Evolutionary conservation across 2,888 invertebrate species (phyloP).

Genomic region (Hypomecis atomaria): DNA sequence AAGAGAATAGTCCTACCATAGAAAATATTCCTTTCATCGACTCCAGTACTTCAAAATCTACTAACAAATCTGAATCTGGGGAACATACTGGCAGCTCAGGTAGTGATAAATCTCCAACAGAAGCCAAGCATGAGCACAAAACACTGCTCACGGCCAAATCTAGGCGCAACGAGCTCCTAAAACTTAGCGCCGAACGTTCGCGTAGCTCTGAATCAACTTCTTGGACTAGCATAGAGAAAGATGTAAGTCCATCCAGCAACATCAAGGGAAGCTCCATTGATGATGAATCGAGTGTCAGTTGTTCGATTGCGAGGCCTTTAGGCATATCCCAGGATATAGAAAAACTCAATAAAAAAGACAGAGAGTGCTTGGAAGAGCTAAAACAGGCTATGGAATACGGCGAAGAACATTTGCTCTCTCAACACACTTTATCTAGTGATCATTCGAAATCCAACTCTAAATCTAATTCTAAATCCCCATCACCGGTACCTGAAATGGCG

Average conservation of each 20-base stretch:
- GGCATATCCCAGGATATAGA: conserved; percentile 91
- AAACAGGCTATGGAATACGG: conserved; percentile 85
- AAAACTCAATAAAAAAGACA: conserved; percentile 86
- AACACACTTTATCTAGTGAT: conserved; percentile 76
- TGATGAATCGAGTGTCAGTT: conserved; percentile 90
- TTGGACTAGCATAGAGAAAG: conserved; percentile 92
- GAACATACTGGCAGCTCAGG: conserved; percentile 78
- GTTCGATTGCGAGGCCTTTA: conserved; percentile 91
- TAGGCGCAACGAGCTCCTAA: conserved; percentile 83
- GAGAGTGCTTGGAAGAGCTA: conserved; percentile 85
- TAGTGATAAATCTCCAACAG: conserved; percentile 77
- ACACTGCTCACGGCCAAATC: conserved; percentile 77
- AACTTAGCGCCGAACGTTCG: conserved; percentile 90
- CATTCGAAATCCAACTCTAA: conserved; percentile 79
- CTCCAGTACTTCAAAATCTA: conserved; percentile 69
- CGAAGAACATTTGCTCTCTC: conserved; percentile 76
- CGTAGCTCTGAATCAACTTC: conserved; percentile 91
- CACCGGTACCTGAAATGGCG: conserved; percentile 69
- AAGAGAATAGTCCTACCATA: conserved; percentile 85
- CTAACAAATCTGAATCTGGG: conserved; percentile 72
- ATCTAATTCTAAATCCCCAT: conserved; percentile 76
- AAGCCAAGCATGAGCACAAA: conserved; percentile 67
- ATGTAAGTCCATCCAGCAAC: conserved; percentile 86
- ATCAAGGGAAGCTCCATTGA: conserved; percentile 88
- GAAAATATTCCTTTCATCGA: conserved; percentile 82